Conservation (phyloP, 2,888 invertebrate species). For the Eurois occulta region DNA sequence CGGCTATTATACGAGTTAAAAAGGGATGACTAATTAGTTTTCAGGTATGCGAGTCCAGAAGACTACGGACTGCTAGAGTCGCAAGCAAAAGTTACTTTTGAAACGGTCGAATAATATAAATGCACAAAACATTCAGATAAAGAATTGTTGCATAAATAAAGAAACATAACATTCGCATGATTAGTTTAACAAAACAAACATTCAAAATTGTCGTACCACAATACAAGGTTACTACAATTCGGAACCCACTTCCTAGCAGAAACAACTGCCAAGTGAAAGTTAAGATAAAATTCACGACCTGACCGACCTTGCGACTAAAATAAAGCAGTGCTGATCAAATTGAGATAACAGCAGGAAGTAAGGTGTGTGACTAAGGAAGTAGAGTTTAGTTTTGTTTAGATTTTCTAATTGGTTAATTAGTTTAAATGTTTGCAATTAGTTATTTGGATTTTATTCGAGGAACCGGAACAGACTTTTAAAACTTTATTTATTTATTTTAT, state of each 20-base stretch:
- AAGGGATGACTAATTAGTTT: neutral
- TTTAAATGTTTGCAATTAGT: neutral
- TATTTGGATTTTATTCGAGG: neutral
- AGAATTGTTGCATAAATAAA: neutral
- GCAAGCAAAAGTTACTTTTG: no score
- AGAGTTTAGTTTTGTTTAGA: neutral
- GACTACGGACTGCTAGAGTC: no score
- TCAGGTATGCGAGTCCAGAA: no score
- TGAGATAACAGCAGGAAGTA: conserved; percentile 38
- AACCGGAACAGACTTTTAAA: neutral
- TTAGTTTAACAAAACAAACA: conserved; percentile 33
- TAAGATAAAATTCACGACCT: conserved; percentile 32
- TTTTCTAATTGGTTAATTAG: conserved; percentile 8
- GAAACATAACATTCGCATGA: conserved; percentile 2
- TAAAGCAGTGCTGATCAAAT: conserved; percentile 27
- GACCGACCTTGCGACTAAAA: conserved; percentile 47
- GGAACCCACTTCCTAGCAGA: conserved; percentile 50
- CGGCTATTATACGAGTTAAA: neutral
- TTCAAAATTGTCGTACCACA: conserved; percentile 3
- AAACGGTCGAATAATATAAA: no score
- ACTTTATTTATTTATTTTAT: no score
- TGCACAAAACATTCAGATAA: no score
- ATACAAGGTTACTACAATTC: conserved; percentile 44
- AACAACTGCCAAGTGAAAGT: conserved; percentile 58
- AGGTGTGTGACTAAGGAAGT: conserved; percentile 22